Conservation (phyloP, 1,140 invertebrate species). For the Acromyrmex heyeri region DNA sequence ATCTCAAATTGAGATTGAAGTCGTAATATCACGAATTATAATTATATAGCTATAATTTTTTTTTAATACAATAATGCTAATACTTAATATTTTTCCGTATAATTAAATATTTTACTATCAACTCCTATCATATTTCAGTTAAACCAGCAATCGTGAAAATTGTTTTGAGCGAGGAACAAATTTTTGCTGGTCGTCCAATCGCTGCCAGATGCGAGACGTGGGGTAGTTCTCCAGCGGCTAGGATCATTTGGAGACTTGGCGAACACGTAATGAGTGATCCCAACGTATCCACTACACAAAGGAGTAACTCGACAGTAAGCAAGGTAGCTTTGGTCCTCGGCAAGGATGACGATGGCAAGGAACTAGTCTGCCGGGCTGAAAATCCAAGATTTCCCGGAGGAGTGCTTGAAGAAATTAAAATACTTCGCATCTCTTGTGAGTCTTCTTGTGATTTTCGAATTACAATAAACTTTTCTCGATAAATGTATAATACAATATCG, state of each 20-base stretch:
- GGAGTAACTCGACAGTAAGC: slow-evolving; percentile 91
- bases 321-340: slow-evolving; percentile 91
- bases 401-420: slow-evolving; percentile 92
- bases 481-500: not conserved
- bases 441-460: slow-evolving; percentile 74
- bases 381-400: slow-evolving; percentile 95
- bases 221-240: slow-evolving; percentile 91
- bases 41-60: too few relatives aligned
- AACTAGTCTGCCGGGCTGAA: slow-evolving; percentile 94
- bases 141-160: slow-evolving; percentile 91
- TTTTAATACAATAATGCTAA: too few relatives aligned
- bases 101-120: not conserved
- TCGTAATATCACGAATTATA: too few relatives aligned
- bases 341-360: slow-evolving; percentile 93
- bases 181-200: slow-evolving; percentile 89
- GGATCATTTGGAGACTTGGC: slow-evolving; percentile 91
- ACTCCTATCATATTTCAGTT: slow-evolving; percentile 85
- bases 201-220: slow-evolving; percentile 90
- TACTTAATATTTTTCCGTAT: too few relatives aligned
- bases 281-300: slow-evolving; percentile 85
- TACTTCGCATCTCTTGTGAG: slow-evolving; percentile 95
- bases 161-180: slow-evolving; percentile 87
- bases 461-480: not conserved
- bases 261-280: slow-evolving; percentile 89
- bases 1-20: too few relatives aligned